These are phyloP conservation scores for Lepidochitona cinerea DNA, from an alignment of 2,888 invertebrate species.

Conservation along the genomic window DNA sequence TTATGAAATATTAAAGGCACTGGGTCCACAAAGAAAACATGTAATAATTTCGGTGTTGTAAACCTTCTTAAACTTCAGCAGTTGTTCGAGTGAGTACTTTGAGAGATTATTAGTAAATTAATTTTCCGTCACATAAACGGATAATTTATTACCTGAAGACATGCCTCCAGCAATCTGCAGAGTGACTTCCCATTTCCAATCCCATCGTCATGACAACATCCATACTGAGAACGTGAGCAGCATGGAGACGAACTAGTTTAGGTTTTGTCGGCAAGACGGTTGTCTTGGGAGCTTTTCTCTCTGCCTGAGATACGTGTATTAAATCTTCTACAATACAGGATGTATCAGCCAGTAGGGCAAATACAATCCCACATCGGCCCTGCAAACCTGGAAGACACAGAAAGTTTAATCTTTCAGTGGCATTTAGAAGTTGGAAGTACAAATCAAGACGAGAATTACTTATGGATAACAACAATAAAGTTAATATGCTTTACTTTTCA, in stretches of 20 bases:
- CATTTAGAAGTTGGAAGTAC: too few species aligned
- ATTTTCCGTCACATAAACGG: too few species aligned
- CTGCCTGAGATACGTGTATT: slow-evolving; percentile 28
- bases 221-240: slow-evolving; percentile 92
- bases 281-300: slow-evolving; percentile 32
- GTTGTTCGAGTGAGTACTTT: too few species aligned
- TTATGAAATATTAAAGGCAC: too few species aligned
- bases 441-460: too few species aligned
- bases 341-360: slow-evolving; percentile 87
- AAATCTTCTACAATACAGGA: slow-evolving; percentile 82
- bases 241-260: slow-evolving; percentile 77
- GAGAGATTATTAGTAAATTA: too few species aligned
- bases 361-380: slow-evolving; percentile 90
- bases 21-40: too few species aligned
- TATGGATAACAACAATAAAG: too few species aligned
- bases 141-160: slow-evolving; percentile 89
- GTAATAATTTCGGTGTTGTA: too few species aligned
- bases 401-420: too few species aligned
- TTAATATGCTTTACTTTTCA: background rate
- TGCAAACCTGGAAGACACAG: slow-evolving; percentile 79
- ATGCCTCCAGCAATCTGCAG: slow-evolving; percentile 95
- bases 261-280: slow-evolving; percentile 44
- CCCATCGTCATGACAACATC: slow-evolving; percentile 91
- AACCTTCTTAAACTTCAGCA: too few species aligned
- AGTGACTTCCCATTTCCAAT: slow-evolving; percentile 91